Evolutionary conservation across 2,888 invertebrate species (phyloP).

Genomic region (Caenorhabditis doughertyi): DNA sequence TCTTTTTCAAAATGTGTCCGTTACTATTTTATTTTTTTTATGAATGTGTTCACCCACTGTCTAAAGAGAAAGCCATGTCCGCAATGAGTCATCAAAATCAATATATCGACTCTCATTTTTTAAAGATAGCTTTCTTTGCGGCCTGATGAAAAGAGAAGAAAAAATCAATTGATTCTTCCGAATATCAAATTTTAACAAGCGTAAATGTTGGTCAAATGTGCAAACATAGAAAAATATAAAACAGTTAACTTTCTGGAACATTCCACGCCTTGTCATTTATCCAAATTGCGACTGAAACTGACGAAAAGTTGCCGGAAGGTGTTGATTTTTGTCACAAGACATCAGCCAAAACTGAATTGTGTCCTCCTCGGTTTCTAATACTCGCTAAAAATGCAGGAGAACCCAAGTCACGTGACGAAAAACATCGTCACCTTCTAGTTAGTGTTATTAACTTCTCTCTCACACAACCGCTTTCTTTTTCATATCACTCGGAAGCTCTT

Average conservation of each 20-base stretch:
- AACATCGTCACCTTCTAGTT: slow-evolving; percentile 9
- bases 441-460: slow-evolving; percentile 25
- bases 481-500: slow-evolving; percentile 29
- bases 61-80: not conserved
- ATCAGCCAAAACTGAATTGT: slow-evolving; percentile 35
- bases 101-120: slow-evolving; percentile 26
- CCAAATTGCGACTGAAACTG: slow-evolving; percentile 13
- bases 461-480: slow-evolving; percentile 10
- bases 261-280: not conserved
- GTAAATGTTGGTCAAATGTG: not conserved
- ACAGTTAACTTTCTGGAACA: slow-evolving; percentile 35
- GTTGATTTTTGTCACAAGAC: slow-evolving; percentile 23
- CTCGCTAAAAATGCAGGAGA: slow-evolving; percentile 38
- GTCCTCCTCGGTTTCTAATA: slow-evolving; percentile 17
- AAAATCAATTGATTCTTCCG: not conserved
- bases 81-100: slow-evolving; percentile 51
- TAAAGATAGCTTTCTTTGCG: not conserved
- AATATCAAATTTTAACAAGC: too few relatives aligned
- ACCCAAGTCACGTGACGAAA: slow-evolving; percentile 44
- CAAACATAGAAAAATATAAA: too few relatives aligned
- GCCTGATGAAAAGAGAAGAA: not conserved
- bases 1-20: not conserved
- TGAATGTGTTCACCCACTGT: slow-evolving; percentile 5
- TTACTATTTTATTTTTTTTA: slow-evolving; percentile 2
- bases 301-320: slow-evolving; percentile 1